Percentiles rank a stretch among this genome's conserved stretches.
Conservation (phyloP, 1,140 invertebrate genomes). For the Bactericera cockerelli region DNA sequence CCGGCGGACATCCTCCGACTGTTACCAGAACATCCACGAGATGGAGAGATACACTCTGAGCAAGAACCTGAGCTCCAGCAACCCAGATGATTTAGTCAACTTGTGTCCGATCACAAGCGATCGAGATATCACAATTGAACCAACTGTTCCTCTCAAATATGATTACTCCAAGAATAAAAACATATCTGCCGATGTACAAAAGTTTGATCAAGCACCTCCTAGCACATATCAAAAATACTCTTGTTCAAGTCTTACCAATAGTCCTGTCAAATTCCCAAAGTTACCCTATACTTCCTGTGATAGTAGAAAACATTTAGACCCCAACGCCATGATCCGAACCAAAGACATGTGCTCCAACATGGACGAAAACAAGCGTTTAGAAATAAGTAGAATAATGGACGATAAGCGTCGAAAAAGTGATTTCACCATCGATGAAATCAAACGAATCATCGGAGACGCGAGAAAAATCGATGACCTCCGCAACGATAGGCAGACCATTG, state of each 20-base stretch:
- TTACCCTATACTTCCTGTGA: not conserved
- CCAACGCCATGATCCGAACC: not conserved
- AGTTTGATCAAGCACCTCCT: not conserved
- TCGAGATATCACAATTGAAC: not conserved
- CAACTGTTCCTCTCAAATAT: not conserved
- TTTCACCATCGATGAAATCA: constrained; percentile 4
- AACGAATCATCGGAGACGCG: not conserved
- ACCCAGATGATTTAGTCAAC: constrained; percentile 16
- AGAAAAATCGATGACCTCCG: not conserved
- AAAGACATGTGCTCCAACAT: constrained; percentile 5
- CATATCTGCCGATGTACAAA: constrained; percentile 3
- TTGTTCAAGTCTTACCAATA: constrained; percentile 2
- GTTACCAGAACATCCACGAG: constrained; percentile 8
- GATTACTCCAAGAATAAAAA: constrained; percentile 1
- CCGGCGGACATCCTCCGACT: constrained; percentile 8
- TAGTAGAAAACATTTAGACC: constrained; percentile 8
- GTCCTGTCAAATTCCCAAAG: constrained; percentile 6
- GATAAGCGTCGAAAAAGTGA: not conserved
- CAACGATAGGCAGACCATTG: not conserved
- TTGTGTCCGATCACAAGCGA: not conserved
- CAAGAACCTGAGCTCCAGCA: constrained; percentile 16
- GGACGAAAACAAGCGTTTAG: not conserved
- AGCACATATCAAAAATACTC: not conserved
- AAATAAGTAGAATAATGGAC: constrained; percentile 1
- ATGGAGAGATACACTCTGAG: constrained; percentile 12